phyloP scores from a whole-genome alignment of 1,140 invertebrate genomes.

The Megalopta genalis region DNA sequence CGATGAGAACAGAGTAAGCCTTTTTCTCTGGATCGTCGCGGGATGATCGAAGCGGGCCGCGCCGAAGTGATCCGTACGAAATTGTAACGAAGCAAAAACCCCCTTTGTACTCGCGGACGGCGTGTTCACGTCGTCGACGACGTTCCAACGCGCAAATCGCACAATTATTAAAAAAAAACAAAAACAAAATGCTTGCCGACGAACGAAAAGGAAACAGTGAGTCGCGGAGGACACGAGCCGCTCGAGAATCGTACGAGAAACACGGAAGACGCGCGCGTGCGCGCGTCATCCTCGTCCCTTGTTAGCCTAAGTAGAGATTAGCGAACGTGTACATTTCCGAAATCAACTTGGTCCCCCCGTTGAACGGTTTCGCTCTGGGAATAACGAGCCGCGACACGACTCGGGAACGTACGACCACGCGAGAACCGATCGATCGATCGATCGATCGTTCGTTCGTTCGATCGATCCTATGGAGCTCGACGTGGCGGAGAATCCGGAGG shows the following conservation, averaged over 20 bases:
- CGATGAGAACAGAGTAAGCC: too few relatives aligned
- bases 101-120: background rate
- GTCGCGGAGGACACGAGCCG: background rate
- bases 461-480: background rate
- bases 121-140: background rate
- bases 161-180: background rate
- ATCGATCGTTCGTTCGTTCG: background rate
- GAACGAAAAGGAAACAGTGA: constrained; percentile 4
- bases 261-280: too few relatives aligned
- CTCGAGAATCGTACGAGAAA: too few relatives aligned
- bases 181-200: background rate
- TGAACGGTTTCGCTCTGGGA: constrained; percentile 29
- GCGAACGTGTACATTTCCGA: constrained; percentile 57
- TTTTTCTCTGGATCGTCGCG: background rate
- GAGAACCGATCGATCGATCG: constrained; percentile 11
- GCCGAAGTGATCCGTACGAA: background rate
- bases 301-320: constrained; percentile 57
- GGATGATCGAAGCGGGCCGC: background rate
- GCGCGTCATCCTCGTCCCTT: background rate
- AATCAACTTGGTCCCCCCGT: constrained; percentile 36
- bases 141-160: background rate
- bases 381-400: constrained; percentile 15
- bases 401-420: constrained; percentile 9
- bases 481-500: constrained; percentile 12
- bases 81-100: too few relatives aligned